Evolutionary conservation across 2,797 vertebrate genomes (phyloP).

Genomic region (Neostethus bicornis): DNA sequence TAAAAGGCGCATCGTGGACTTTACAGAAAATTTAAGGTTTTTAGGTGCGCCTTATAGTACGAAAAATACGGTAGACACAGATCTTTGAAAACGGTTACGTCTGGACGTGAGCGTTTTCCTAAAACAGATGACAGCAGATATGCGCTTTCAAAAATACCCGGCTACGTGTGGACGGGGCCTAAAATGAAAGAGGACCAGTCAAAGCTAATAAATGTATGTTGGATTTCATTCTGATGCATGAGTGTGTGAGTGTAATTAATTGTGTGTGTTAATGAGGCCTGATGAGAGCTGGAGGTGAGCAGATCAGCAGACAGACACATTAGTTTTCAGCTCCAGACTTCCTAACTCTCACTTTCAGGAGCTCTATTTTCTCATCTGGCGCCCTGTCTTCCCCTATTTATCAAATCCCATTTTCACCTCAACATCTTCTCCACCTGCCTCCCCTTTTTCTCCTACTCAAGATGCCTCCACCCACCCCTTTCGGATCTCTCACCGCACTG

Average conservation of each 20-base stretch:
- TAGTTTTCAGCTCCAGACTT: conserved; percentile 55
- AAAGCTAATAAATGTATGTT: neutral
- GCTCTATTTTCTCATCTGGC: conserved; percentile 64
- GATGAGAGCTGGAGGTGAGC: conserved; percentile 66
- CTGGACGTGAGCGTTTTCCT: no score
- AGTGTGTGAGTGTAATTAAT: conserved; percentile 35
- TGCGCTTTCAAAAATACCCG: no score
- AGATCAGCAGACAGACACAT: conserved; percentile 65
- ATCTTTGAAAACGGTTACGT: no score
- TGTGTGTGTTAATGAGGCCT: conserved; percentile 61
- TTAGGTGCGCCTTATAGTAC: no score
- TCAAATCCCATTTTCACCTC: conserved; percentile 61
- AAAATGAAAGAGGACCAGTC: neutral
- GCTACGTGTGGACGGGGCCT: no score
- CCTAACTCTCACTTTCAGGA: conserved; percentile 42
- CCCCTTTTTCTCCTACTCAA: conserved; percentile 29
- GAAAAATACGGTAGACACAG: no score
- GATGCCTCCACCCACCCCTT: neutral
- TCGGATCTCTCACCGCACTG: neutral
- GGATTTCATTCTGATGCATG: no score
- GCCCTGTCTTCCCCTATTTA: conserved; percentile 60
- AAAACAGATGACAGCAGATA: no score
- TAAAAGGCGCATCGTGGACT: no score
- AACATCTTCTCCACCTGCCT: conserved; percentile 48
- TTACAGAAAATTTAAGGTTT: no score